These are phyloP conservation scores for Stictonetta naevosa DNA, from an alignment of 2,113 vertebrate species.

Conservation along the genomic window DNA sequence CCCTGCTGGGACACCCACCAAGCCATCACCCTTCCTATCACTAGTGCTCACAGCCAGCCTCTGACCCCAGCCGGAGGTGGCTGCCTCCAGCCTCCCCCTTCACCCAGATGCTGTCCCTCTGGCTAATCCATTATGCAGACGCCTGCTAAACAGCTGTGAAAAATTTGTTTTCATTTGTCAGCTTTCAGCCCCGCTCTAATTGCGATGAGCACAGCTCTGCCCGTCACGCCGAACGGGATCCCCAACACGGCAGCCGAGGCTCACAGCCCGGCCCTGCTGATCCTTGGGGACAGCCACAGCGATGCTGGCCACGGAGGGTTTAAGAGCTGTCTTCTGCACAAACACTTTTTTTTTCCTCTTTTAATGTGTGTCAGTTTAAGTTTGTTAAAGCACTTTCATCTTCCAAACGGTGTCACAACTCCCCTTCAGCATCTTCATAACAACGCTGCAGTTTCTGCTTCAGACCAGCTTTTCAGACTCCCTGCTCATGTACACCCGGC, in stretches of 20 bases:
- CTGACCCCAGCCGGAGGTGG: rapidly evolving
- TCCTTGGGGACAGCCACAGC: rapidly evolving
- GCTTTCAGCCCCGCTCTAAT: background rate
- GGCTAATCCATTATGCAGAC: background rate
- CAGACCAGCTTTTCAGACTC: constrained; percentile 57
- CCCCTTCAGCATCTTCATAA: constrained; percentile 68
- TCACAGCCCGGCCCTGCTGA: background rate
- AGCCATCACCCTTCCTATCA: too few relatives aligned
- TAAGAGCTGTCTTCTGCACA: background rate
- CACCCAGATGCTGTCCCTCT: background rate
- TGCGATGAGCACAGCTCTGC: background rate
- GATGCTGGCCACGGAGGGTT: background rate
- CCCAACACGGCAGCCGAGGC: background rate
- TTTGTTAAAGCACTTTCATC: constrained; percentile 56
- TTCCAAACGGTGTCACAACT: constrained; percentile 55
- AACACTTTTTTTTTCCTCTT: background rate
- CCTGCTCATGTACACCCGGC: constrained; percentile 11
- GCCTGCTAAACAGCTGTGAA: background rate
- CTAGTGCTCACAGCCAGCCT: rapidly evolving
- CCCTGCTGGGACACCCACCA: background rate
- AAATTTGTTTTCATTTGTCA: background rate
- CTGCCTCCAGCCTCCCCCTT: background rate
- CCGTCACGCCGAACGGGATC: rapidly evolving
- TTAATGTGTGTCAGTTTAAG: constrained; percentile 42
- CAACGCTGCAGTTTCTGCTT: constrained; percentile 47